These are phyloP conservation scores for Theristicus caerulescens DNA, from an alignment of 2,113 vertebrate species.

Conservation along the genomic window DNA sequence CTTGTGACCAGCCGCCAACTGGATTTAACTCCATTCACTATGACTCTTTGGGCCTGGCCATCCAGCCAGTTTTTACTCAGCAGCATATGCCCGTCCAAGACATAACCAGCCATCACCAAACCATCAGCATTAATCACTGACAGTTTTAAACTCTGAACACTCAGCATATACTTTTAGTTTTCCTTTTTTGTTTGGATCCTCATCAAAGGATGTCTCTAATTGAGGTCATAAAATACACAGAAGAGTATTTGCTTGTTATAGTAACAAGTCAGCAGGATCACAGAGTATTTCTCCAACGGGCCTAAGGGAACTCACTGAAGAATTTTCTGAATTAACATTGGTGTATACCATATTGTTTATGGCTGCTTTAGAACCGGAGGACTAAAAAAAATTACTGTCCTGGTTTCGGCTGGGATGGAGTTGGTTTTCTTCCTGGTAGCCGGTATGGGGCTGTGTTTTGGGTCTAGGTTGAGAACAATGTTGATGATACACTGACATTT, in stretches of 20 bases:
- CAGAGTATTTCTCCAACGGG: background rate
- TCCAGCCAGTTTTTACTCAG: background rate
- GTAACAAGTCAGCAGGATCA: background rate
- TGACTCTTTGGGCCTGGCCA: background rate
- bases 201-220: background rate
- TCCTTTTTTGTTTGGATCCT: background rate
- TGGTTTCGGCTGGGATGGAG: too few relatives aligned
- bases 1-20: accelerated
- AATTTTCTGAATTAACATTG: background rate
- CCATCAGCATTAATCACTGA: background rate
- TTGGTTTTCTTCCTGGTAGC: too few relatives aligned
- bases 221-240: background rate
- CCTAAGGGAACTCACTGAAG: background rate
- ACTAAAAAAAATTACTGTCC: background rate
- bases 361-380: background rate
- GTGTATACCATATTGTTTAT: background rate
- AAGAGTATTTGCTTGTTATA: background rate
- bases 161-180: background rate
- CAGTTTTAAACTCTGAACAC: background rate
- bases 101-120: background rate
- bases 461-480: too few relatives aligned
- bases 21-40: background rate
- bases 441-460: too few relatives aligned
- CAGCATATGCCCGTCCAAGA: accelerated
- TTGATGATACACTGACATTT: too few relatives aligned